These are phyloP conservation scores for Myopa testacea DNA, from an alignment of 2,888 invertebrate species.

Conservation along the genomic window DNA sequence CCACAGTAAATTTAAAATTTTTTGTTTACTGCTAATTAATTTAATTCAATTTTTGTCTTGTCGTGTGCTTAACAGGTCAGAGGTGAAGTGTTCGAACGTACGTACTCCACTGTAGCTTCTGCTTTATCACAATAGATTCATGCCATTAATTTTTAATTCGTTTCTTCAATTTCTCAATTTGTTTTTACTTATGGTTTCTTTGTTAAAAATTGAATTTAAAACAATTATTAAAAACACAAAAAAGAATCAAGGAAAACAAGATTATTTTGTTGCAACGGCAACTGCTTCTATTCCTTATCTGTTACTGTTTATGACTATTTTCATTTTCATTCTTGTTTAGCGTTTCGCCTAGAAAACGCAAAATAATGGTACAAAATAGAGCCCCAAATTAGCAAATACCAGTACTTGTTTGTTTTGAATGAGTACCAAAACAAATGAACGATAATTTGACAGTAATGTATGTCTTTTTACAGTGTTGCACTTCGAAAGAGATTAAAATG, in stretches of 20 bases:
- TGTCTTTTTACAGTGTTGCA: too few species aligned
- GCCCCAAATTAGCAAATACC: not conserved
- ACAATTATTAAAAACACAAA: conserved; percentile 7
- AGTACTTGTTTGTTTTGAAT: not conserved
- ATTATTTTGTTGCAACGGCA: conserved; percentile 8
- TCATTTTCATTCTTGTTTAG: conserved; percentile 15
- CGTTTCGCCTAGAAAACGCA: too few species aligned
- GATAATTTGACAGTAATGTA: not conserved
- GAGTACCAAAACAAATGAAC: not conserved
- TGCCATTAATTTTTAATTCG: not conserved
- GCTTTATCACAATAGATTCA: conserved; percentile 6
- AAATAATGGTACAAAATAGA: not conserved
- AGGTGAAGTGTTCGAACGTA: not conserved
- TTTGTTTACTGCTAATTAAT: conserved; percentile 28
- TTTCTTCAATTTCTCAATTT: not conserved
- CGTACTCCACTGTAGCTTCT: conserved; percentile 14
- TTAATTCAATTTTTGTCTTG: conserved; percentile 5
- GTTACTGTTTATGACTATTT: conserved; percentile 12
- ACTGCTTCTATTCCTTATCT: conserved; percentile 12
- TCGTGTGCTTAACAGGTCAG: not conserved
- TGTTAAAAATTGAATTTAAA: not conserved
- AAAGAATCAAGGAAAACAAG: not conserved
- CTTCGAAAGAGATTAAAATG: too few species aligned
- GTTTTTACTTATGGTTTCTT: not conserved
- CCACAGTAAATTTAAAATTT: conserved; percentile 28